Base-by-base conservation (phyloP, 2,797 vertebrate genomes). In the Calcarius lapponicus region DNA sequence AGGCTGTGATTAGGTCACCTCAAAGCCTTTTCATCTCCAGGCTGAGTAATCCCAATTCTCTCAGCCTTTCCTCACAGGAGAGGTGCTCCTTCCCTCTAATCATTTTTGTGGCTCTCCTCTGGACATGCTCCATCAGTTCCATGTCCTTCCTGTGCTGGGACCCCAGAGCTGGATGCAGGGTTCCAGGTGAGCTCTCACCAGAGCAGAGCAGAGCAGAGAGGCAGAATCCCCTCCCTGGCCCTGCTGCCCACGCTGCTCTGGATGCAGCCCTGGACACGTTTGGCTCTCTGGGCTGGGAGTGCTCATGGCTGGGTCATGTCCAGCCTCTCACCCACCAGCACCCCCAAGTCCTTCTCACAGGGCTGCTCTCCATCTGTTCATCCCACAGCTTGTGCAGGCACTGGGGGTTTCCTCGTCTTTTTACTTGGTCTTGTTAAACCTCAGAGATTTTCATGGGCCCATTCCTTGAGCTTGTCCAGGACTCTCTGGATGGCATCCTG, bases 371-470 rank as follows among this genome's bases (percentile, higher is more conserved):
- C 2, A 17, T 34, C 17, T 67, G 7, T 11, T 53, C 21, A 31
- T 34, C 14, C 12, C 8, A 9, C 7, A 31, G 25, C 7, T 12
- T 47, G 5, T 40, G 4, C 2, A 73, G n/a, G 7, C 22, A 31
- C 11, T 3, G 1, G 19, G 5, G 6, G 2, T 21, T 80, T 5
- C 8, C 9, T 6, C 0, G 0, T 12, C 7, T 20, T 53, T 47
- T 31, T 3, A 34, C 5, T 32, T 53, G 29, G 14, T 60, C 8
- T 53, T 47, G 10, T 22, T 40, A 54, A 67, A 42, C 16, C 17
- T 65, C 17, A 26, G 5, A 34, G 17, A 34, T 54, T 53, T 13
- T 15, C 13, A 47, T 29, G 17, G 21, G 7, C 4, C 3, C 18
- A 54, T 8, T 60, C 10, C n/a, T 74, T 0, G 0, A 34, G 10